phyloP scores from a whole-genome alignment of 2,797 vertebrate species.

The Borostomias antarcticus region DNA sequence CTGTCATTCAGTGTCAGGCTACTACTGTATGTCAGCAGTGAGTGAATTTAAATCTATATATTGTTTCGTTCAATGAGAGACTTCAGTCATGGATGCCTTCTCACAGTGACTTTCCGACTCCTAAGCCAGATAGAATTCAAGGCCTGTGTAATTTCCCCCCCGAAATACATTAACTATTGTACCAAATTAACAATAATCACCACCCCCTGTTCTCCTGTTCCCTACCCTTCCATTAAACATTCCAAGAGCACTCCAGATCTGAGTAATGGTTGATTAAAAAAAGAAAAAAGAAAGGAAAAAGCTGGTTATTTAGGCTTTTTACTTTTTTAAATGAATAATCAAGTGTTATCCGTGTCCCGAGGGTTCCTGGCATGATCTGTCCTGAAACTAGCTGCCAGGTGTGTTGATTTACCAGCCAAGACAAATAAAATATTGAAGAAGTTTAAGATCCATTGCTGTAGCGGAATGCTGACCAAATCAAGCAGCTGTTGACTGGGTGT shows the following conservation, averaged over 20 bases:
- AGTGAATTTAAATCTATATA: not conserved
- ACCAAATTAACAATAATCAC: slow-evolving; percentile 42
- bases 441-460: slow-evolving; percentile 28
- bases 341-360: slow-evolving; percentile 32
- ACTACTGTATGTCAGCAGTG: slow-evolving; percentile 2
- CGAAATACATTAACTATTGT: slow-evolving; percentile 22
- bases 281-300: slow-evolving; percentile 12
- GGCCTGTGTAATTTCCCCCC: not conserved
- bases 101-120: not conserved
- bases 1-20: no score
- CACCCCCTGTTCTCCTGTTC: slow-evolving; percentile 30
- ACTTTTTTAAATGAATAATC: slow-evolving; percentile 40
- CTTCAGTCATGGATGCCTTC: not conserved
- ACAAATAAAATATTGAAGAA: slow-evolving; percentile 17
- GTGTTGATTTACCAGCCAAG: slow-evolving; percentile 21
- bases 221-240: slow-evolving; percentile 50
- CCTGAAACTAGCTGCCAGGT: slow-evolving; percentile 21
- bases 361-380: slow-evolving; percentile 26
- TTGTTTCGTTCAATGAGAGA: not conserved
- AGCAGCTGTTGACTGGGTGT: slow-evolving; percentile 39
- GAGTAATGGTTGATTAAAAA: slow-evolving; percentile 32
- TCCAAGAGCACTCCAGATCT: slow-evolving; percentile 35
- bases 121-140: not conserved
- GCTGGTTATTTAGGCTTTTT: no score
- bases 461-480: slow-evolving; percentile 36